Conservation (phyloP, 2,888 invertebrate genomes). For the Prionchulus punctatus region DNA sequence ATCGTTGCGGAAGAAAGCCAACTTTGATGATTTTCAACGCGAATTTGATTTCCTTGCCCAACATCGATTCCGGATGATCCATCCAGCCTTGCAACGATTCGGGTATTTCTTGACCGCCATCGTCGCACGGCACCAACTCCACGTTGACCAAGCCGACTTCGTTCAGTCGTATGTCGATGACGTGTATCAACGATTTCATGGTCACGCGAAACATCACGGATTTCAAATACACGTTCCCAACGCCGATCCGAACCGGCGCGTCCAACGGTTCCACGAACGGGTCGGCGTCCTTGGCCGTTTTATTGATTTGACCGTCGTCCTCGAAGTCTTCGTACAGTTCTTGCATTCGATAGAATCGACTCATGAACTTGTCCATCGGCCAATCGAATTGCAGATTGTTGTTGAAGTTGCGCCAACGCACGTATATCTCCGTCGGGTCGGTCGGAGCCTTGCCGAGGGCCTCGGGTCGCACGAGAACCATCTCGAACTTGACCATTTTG, state of each 20-base stretch:
- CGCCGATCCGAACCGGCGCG: conserved; percentile 35
- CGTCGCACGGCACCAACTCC: conserved; percentile 37
- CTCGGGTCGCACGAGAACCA: conserved; percentile 41
- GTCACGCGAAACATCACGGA: conserved; percentile 33
- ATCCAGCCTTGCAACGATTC: conserved; percentile 33
- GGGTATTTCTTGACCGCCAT: conserved; percentile 35
- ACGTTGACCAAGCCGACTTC: conserved; percentile 33
- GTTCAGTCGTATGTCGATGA: conserved; percentile 37
- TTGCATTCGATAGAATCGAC: conserved; percentile 39
- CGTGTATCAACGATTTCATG: conserved; percentile 36
- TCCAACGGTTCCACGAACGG: conserved; percentile 38
- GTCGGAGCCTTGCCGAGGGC: too few species aligned
- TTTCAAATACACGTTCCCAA: conserved; percentile 28
- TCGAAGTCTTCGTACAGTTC: conserved; percentile 40
- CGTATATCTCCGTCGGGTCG: conserved; percentile 31
- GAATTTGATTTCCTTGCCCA: conserved; percentile 35
- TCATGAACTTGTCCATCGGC: conserved; percentile 39
- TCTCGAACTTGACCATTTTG: conserved; percentile 41
- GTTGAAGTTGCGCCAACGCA: conserved; percentile 37
- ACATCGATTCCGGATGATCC: conserved; percentile 37
- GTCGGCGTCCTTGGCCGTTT: conserved; percentile 34
- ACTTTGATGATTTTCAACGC: conserved; percentile 35
- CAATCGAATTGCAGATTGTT: conserved; percentile 39
- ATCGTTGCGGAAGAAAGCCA: conserved; percentile 27
- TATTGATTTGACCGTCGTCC: conserved; percentile 34